Evolutionary conservation across 2,888 invertebrate genomes (phyloP), one percentile per base, ranked within the genome.

Genomic region (Bellardia pandia): DNA sequence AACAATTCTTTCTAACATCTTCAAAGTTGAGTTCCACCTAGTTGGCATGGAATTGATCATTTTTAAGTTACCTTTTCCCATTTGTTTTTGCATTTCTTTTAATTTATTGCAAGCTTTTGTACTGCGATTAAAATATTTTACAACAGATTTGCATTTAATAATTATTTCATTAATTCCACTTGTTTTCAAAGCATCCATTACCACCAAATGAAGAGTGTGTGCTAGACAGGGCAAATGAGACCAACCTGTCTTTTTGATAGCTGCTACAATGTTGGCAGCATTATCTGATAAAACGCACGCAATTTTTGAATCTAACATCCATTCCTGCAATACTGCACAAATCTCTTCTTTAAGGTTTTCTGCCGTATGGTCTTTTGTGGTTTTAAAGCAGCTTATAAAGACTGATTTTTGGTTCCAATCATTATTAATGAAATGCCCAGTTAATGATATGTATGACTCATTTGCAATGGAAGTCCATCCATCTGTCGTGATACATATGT

Each of bases 51-150:
- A 77, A 37, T 53, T 71, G 6, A 71, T 53, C 13, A 66, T 4
- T 40, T 77, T 77, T 66, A 66, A 30, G 4, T 53, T 40, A 40
- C 13, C 33, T 37, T 64, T 51, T 9, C 40, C 37, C 66, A 77
- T 77, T 66, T 66, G 66, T 3, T 30, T 14, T 40, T 77, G 66
- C 11, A 77, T 77, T 64, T 76, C 76, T 40, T 53, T 64, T 14
- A 64, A 40, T n/a, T 76, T 64, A 14, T 77, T 77, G 14, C 40
- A 23, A 6, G 77, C 77, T 23, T 77, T 77, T 0, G 56, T 56
- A 51, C 66, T 77, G 23, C 40, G 23, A 40, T 66, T 14, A 4
- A 37, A 66, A 66, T 66, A 51, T 42, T 42, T 7, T 2, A 42
- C 42, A 9, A 7, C 42, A 11, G 1, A 1, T 42, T 33, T 64